Evolutionary conservation across 2,113 vertebrate genomes (phyloP), one percentile per base, ranked within the genome.

Genomic region (Callipepla californica): DNA sequence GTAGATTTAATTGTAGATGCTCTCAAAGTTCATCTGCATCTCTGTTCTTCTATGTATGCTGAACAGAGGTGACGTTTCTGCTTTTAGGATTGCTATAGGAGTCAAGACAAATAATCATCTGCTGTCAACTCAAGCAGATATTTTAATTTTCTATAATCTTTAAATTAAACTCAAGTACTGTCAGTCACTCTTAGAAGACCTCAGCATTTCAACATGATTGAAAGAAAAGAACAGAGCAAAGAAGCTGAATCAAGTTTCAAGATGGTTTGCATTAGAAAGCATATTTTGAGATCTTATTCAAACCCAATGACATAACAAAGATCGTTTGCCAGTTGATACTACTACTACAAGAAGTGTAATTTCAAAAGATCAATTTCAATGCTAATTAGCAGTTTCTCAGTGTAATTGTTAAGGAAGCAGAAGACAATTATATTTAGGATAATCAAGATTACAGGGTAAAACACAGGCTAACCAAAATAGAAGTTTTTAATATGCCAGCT

Each of bases 261-360:
- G 65, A 40, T 34, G 73, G 51, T 9, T 94, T 90, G 62, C 91
- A 93, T 94, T 94, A 95, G 91, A 94, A 96, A 96, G 93, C 91
- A 6, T 92, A 57, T 87, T 90, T 72, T 80, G 36, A 45, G 65
- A 51, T 70, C 68, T 85, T 63, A 47, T 83, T 94, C 38, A 92
- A 96, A 92, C 51, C 65, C 85, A 94, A 23, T 80, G 57, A 94
- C 90, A 89, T 26, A 95, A 58, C 89, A 91, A 90, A 94, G 82
- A 90, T 85, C 9, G 1, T 86, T 92, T 96, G 91, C 87, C 61
- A 93, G 87, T 30, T 75, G 51, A 76, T 94, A 85, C 85, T 91
- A 85, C 50, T 57, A 85, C 47, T 57, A 70, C n/a, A 65, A 78
- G 63, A 11, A 83, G 26, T n/a, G 62, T 50, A 55, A 87, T 51